A percentile compares a stretch with the other conserved stretches of the same genome.
Conservation (phyloP, 2,113 vertebrate genomes). For the Plecturocebus donacophilus region DNA sequence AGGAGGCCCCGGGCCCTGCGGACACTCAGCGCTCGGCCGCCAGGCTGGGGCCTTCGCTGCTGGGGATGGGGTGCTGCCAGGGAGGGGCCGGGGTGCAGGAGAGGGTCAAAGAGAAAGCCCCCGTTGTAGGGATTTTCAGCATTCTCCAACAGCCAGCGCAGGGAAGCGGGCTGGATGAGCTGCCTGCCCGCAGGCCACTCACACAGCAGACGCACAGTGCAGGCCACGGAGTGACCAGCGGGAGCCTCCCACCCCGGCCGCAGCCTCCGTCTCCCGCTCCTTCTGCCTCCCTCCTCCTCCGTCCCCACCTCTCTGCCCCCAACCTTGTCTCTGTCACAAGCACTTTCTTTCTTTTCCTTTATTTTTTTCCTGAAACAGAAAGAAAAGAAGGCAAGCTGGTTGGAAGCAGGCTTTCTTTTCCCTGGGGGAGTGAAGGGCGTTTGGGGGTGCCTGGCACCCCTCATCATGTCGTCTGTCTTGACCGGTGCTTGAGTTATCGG, state of each 20-base stretch:
- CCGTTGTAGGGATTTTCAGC: background rate
- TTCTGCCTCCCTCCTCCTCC: too few species aligned
- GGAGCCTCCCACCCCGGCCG: background rate
- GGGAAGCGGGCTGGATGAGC: background rate
- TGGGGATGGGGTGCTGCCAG: background rate
- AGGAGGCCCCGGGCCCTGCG: too few species aligned
- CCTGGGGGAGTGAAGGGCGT: accelerated
- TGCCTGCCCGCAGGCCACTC: background rate
- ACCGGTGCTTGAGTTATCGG: background rate
- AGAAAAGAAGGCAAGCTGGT: background rate
- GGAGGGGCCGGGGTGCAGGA: background rate
- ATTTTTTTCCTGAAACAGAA: background rate
- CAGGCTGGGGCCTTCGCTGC: background rate
- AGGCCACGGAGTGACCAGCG: too few species aligned
- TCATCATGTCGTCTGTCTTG: accelerated
- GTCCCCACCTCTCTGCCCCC: accelerated
- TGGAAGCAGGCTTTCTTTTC: background rate
- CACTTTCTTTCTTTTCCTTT: background rate
- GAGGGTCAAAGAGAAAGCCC: background rate
- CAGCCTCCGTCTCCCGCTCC: background rate
- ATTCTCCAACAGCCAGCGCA: background rate
- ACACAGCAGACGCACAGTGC: background rate
- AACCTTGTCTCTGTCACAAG: background rate
- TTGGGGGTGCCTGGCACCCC: background rate
- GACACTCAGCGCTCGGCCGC: too few species aligned